Base-by-base conservation (phyloP, 2,113 vertebrate species). In the Megaceryle maxima region DNA sequence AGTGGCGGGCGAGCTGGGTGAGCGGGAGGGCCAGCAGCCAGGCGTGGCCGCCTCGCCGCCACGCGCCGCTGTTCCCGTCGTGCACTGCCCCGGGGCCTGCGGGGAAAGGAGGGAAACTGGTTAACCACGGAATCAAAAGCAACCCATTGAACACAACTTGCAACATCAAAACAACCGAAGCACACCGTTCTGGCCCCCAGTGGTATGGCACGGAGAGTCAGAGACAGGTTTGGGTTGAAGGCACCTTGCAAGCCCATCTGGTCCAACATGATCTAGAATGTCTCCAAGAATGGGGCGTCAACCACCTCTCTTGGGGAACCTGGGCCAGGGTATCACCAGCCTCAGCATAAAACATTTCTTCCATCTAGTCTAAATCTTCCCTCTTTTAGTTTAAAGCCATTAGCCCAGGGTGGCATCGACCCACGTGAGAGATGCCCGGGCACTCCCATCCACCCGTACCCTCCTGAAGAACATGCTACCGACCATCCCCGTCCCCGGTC, bases 21-120 rank as follows among this genome's bases (percentile, higher is more conserved):
- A 98, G 80, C 16, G 98, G 92, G 39, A 99, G 79, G 88, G 98
- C 96, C 79, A 99, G 98, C 92, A 99, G 98, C 96, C 98, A 98
- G 79, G 48, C 59, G 33, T 98, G 97, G 94, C 96, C 94, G 4
- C 97, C 97, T 66, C 96, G 97, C 82, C 98, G 98, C 44, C 96
- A 97, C 0, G 98, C 98, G 1, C 98, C 98, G 1, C 97, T 99
- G 97, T 98, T 99, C n/a, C 99, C 99, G 3, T 99, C 99, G 35
- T 99, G 99, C 94, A 99, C 98, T 43, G 99, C 99, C 7, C 99
- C 99, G 0, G 99, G 99, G 78, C 98, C 99, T 99, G 98, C 4
- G 4, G 4, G 74, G 39, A 46, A 31, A 29, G 81, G 50, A 78
- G 33, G 81, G 63, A 26, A 57, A 72, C 1, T 0, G 24, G 72